Evolutionary conservation across 2,797 vertebrate species (phyloP).

Genomic region (Taenioides sp.): DNA sequence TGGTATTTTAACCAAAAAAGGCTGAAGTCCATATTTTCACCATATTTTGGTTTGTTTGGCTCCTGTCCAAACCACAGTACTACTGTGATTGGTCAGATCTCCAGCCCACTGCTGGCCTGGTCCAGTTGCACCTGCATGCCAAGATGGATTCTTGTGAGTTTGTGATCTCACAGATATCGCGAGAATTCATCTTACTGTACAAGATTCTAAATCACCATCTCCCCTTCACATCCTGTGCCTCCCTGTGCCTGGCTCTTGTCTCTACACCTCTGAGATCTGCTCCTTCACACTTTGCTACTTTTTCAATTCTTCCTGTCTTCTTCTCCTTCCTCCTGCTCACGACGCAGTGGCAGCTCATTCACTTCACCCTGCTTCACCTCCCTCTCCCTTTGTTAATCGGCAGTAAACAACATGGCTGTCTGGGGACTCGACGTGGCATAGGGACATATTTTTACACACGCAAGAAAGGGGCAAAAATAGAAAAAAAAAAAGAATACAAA

Average conservation of each 20-base stretch:
- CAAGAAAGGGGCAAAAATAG: constrained; percentile 33
- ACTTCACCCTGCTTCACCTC: constrained; percentile 78
- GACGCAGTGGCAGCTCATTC: constrained; percentile 71
- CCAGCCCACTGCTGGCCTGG: too few species aligned
- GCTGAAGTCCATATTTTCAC: too few species aligned
- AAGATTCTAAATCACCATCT: background rate
- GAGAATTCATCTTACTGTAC: too few species aligned
- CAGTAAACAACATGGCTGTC: constrained; percentile 83
- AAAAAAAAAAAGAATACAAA: constrained; percentile 17
- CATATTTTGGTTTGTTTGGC: too few species aligned
- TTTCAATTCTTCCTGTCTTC: constrained; percentile 60
- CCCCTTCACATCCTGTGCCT: constrained; percentile 19
- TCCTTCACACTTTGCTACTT: constrained; percentile 50
- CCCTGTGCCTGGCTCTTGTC: constrained; percentile 20
- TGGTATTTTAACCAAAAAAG: too few species aligned
- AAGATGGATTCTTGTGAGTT: too few species aligned
- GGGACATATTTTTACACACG: constrained; percentile 76
- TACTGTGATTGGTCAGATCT: too few species aligned
- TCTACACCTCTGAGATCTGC: constrained; percentile 10
- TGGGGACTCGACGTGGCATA: constrained; percentile 72
- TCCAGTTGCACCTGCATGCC: too few species aligned
- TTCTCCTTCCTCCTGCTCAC: constrained; percentile 29
- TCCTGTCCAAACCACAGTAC: too few species aligned
- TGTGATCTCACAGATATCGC: too few species aligned
- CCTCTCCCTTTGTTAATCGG: constrained; percentile 81